phyloP scores from a whole-genome alignment of 2,113 vertebrate genomes.

The Gobiocypris rarus region DNA sequence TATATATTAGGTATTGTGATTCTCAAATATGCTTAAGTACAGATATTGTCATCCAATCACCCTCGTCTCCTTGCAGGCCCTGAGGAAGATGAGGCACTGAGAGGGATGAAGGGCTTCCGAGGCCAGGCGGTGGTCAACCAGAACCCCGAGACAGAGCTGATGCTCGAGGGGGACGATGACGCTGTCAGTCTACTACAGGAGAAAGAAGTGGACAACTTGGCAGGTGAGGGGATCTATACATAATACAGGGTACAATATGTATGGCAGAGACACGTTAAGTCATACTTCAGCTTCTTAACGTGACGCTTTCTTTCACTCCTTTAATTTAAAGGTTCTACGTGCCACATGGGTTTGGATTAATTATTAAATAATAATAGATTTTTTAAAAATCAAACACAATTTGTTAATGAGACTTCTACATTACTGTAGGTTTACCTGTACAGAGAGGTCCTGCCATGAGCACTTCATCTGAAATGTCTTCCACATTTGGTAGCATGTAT shows the following conservation, averaged over 20 bases:
- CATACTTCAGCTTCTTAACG: neutral
- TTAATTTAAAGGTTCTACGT: neutral
- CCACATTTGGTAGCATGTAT: slow-evolving; percentile 21
- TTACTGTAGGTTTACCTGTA: neutral
- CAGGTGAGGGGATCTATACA: slow-evolving; percentile 77
- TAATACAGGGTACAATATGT: neutral
- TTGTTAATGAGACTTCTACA: neutral
- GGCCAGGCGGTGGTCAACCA: slow-evolving; percentile 85
- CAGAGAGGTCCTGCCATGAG: neutral
- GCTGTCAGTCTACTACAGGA: slow-evolving; percentile 91
- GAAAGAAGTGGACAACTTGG: slow-evolving; percentile 94
- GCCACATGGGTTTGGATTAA: neutral
- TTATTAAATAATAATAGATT: neutral
- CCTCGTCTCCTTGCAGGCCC: slow-evolving; percentile 72
- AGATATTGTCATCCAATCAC: neutral
- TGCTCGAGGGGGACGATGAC: slow-evolving; percentile 94
- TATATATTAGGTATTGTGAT: neutral
- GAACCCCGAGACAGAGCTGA: slow-evolving; percentile 87
- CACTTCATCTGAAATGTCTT: neutral
- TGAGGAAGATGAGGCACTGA: slow-evolving; percentile 82
- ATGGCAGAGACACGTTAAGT: neutral
- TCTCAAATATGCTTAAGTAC: neutral
- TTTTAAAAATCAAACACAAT: neutral
- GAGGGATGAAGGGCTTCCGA: slow-evolving; percentile 84
- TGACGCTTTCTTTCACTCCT: neutral